Percentiles rank a stretch among this genome's conserved stretches.
phyloP scores from a whole-genome alignment of 1,140 invertebrate genomes.

The Zelostemma sp. region DNA sequence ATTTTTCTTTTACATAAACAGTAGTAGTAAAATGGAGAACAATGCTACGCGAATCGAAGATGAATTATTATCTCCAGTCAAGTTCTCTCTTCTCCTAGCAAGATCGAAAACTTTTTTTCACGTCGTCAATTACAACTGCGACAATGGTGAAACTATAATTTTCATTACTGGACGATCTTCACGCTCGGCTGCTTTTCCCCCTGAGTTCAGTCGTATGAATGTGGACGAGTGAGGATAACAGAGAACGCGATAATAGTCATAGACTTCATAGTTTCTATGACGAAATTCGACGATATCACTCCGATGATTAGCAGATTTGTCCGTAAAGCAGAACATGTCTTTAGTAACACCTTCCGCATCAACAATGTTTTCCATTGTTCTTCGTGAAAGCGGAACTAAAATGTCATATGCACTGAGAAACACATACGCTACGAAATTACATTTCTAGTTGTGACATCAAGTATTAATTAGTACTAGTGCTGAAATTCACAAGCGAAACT shows the following conservation, averaged over 20 bases:
- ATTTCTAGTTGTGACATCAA: no score
- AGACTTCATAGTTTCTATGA: slow-evolving; percentile 2
- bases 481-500: no score
- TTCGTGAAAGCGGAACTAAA: no score
- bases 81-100: neutral
- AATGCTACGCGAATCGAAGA: no score
- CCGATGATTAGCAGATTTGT: neutral
- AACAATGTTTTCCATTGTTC: neutral
- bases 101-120: neutral
- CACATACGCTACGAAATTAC: no score
- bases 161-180: neutral
- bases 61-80: neutral
- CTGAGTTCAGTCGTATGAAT: neutral
- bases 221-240: neutral
- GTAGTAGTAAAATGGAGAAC: no score
- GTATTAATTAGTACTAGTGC: no score
- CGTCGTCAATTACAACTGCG: neutral
- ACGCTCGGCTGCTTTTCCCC: neutral
- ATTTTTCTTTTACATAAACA: no score
- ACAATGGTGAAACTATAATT: slow-evolving; percentile 3
- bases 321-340: neutral
- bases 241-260: slow-evolving; percentile 5
- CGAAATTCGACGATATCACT: slow-evolving; percentile 1
- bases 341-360: neutral
- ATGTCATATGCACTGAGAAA: no score